Base-by-base conservation (phyloP, 2,888 invertebrate genomes). In the Lasioglossum vierecki region DNA sequence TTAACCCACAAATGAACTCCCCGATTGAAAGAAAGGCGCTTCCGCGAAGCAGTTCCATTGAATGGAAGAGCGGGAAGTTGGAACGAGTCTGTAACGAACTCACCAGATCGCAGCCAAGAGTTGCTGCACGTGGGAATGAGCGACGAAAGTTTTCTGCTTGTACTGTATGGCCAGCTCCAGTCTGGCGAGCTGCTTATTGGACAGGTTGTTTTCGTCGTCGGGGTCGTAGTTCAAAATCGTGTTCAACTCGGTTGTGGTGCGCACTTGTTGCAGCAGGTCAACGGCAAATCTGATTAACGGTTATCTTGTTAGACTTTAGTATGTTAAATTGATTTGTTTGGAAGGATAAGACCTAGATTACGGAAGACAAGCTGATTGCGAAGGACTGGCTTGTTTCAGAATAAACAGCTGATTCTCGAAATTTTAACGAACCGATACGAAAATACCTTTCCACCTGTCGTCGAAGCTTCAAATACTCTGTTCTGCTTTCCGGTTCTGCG, bases 91-190 rank as follows among this genome's bases (percentile, higher is more conserved):
- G 26, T 46, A 68, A 77, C 73, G 73, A 46, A 76, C 80, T 87
- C 85, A 93, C 99, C 99, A 99, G 91, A 99, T 97, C 0, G 98
- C 96, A 0, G 98, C 98, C 57, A 99, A 95, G 8, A 99, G 96
- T 95, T 99, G 99, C 94, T 99, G 99, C 91, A 99, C 98, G 95
- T 98, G 98, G 4, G 99, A 98, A 95, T 99, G 99, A n/a, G 99
- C 97, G 78, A 99, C 98, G 94, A 99, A 99, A 98, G 98, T 95
- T 95, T 99, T 99, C 95, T 99, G 99, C 93, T 99, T 98, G 94
- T 98, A 99, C 92, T 97, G 96, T 85, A 99, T 98, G 1, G 99
- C 99, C 86, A 98, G 95, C 93, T 99, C 98, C 77, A 99, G 95
- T 75, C 99, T 96, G 0, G 98, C 97, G 74, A 99, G 95, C 76